Evolutionary conservation across 2,797 vertebrate species (phyloP).

Genomic region (Denticeps clupeoides): DNA sequence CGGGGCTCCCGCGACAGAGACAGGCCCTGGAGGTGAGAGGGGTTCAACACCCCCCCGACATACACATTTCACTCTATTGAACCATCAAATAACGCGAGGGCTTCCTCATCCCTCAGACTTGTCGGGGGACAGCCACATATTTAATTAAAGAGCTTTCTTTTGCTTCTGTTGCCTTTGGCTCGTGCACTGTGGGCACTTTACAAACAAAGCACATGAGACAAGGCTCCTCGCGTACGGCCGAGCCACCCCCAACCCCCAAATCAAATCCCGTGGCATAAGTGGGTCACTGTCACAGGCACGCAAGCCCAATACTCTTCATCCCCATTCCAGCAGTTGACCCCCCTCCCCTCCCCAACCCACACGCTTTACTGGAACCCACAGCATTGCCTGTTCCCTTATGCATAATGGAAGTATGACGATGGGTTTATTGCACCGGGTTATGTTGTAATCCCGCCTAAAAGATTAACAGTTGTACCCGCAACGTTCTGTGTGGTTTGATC

Average conservation of each 20-base stretch:
- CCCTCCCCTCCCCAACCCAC: constrained; percentile 10
- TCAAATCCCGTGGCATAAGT: constrained; percentile 50
- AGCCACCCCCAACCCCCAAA: constrained; percentile 12
- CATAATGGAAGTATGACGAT: constrained; percentile 23
- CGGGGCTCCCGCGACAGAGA: constrained; percentile 50
- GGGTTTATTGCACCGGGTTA: constrained; percentile 20
- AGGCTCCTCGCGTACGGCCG: constrained; percentile 2
- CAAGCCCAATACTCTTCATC: constrained; percentile 30
- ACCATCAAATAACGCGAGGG: constrained; percentile 6
- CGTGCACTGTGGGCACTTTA: constrained; percentile 12
- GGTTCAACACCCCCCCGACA: constrained; percentile 43
- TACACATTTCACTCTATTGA: no score
- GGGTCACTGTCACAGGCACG: constrained; percentile 52
- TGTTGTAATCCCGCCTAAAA: constrained; percentile 27
- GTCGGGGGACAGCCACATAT: constrained; percentile 35
- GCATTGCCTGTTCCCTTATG: constrained; percentile 1
- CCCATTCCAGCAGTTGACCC: constrained; percentile 28
- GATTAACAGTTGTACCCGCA: constrained; percentile 33
- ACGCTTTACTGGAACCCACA: not conserved
- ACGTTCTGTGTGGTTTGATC: constrained; percentile 33
- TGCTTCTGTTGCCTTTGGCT: constrained; percentile 33
- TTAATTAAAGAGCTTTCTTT: constrained; percentile 42
- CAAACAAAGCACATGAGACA: constrained; percentile 21
- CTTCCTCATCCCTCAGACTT: constrained; percentile 4
- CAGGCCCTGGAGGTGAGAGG: constrained; percentile 39